These are phyloP conservation scores for Eugnorisma glareosa DNA, from an alignment of 2,888 invertebrate genomes.

Conservation along the genomic window DNA sequence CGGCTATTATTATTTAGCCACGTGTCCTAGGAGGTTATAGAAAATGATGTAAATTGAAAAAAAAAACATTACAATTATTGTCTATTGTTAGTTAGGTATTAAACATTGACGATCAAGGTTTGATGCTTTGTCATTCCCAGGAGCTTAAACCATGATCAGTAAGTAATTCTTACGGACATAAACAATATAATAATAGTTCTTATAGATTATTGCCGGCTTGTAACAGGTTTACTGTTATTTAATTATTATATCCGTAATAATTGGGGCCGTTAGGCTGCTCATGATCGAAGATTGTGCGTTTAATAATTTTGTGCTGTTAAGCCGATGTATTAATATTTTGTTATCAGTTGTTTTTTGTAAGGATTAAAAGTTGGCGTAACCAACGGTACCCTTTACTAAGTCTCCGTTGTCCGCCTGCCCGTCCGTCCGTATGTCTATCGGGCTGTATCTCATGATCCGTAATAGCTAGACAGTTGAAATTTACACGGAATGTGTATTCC, in stretches of 20 bases:
- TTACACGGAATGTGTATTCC: no score
- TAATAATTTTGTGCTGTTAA: neutral
- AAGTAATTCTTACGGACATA: neutral
- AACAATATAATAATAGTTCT: conserved; percentile 5
- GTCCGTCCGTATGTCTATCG: no score
- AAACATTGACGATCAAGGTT: neutral
- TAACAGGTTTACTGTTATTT: conserved; percentile 30
- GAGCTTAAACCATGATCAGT: neutral
- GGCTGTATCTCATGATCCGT: no score
- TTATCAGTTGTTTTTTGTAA: no score
- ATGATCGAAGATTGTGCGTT: neutral
- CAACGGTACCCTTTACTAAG: no score
- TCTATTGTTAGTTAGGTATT: neutral
- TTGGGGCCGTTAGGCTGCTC: neutral
- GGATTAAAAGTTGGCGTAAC: no score
- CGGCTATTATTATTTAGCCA: no score
- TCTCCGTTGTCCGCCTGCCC: no score
- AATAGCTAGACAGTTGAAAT: no score
- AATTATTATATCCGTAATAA: neutral
- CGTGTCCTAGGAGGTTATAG: no score
- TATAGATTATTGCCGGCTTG: neutral
- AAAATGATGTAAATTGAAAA: no score
- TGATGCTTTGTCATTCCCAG: neutral
- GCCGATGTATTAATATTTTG: neutral
- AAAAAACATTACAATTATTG: no score